A percentile compares a stretch with the other conserved stretches of the same genome.
Evolutionary conservation across 2,113 vertebrate species (phyloP).

Genomic region (Mobula hypostoma): DNA sequence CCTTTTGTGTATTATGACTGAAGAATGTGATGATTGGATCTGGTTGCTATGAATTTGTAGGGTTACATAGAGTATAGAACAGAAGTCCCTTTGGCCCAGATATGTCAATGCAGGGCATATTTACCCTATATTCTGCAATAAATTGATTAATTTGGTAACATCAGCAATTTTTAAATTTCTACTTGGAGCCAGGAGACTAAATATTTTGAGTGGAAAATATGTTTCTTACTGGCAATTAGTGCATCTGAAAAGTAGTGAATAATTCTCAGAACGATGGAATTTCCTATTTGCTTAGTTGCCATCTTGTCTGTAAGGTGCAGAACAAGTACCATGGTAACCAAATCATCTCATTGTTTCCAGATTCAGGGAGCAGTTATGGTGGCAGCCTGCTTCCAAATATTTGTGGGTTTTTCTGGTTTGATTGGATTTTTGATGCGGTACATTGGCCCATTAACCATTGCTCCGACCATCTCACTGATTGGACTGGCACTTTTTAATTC

Average conservation of each 20-base stretch:
- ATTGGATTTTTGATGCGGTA: slow-evolving; percentile 85
- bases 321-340: not conserved
- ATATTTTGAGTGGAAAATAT: not conserved
- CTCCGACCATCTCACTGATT: slow-evolving; percentile 88
- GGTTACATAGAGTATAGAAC: not conserved
- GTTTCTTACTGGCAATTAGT: not conserved
- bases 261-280: not conserved
- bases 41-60: not conserved
- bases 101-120: no score
- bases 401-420: slow-evolving; percentile 88
- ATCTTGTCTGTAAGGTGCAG: not conserved
- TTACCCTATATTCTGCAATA: not conserved
- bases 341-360: slow-evolving; percentile 48
- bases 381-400: slow-evolving; percentile 81
- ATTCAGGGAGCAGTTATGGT: slow-evolving; percentile 87
- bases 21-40: not conserved
- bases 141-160: not conserved
- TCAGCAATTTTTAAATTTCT: not conserved
- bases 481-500: slow-evolving; percentile 82
- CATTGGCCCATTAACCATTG: slow-evolving; percentile 88
- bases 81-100: no score
- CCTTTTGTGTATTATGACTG: not conserved
- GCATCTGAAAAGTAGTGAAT: not conserved
- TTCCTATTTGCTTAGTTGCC: not conserved
- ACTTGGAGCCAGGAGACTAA: not conserved